These are phyloP conservation scores for Andrena marginata DNA, from an alignment of 2,888 invertebrate species.

Conservation along the genomic window DNA sequence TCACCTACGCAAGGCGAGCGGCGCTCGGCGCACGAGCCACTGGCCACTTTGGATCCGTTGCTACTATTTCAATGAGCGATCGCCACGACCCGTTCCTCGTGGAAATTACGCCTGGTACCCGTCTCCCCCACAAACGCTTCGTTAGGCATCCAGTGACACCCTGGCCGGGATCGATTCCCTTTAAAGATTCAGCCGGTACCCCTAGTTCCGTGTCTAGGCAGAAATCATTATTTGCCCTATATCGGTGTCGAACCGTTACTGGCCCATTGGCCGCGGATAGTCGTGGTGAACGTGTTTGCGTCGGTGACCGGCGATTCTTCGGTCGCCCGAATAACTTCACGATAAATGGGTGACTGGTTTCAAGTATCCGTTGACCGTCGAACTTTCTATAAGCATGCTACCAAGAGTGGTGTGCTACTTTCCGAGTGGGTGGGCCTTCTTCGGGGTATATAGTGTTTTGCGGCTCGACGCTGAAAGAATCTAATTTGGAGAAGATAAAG, in stretches of 20 bases:
- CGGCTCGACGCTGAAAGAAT: background rate
- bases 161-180: constrained; percentile 38
- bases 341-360: background rate
- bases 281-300: background rate
- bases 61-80: background rate
- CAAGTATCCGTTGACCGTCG: background rate
- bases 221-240: constrained; percentile 56
- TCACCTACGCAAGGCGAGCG: constrained; percentile 36
- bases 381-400: background rate
- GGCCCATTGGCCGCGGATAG: background rate
- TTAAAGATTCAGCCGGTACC: constrained; percentile 42
- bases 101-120: constrained; percentile 1
- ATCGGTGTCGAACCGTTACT: constrained; percentile 5
- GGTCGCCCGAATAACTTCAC: background rate
- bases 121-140: background rate
- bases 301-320: background rate
- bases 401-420: background rate
- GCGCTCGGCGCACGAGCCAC: background rate
- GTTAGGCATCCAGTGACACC: constrained; percentile 19
- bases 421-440: background rate
- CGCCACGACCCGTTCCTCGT: background rate
- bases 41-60: constrained; percentile 18
- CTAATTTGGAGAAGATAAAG: constrained; percentile 16
- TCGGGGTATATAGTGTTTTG: background rate
- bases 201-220: constrained; percentile 39